Percentiles rank a stretch among this genome's conserved stretches.
Evolutionary conservation across 2,113 vertebrate species (phyloP).

Genomic region (Chunga burmeisteri): DNA sequence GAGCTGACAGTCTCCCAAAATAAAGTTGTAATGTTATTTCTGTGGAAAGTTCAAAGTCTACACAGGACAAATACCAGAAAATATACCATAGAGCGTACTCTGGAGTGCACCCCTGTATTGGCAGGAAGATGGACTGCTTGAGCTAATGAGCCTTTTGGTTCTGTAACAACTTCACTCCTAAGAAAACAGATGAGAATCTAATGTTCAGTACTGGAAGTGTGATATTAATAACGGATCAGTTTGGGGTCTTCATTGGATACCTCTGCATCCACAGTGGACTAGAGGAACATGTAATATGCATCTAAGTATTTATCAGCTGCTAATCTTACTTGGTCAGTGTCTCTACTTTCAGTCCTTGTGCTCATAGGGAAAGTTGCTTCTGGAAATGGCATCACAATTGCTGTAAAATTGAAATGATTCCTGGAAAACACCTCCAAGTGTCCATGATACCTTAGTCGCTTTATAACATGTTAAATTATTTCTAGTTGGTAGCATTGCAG

Average conservation of each 20-base stretch:
- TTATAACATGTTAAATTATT: neutral
- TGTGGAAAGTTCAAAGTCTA: neutral
- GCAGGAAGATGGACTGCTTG: neutral
- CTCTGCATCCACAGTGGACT: neutral
- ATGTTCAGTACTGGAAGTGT: neutral
- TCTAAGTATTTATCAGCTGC: neutral
- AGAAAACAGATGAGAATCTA: neutral
- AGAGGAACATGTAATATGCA: fast-evolving
- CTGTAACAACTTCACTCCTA: neutral
- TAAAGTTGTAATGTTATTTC: neutral
- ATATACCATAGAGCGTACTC: neutral
- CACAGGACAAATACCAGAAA: neutral
- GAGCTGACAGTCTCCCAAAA: neutral
- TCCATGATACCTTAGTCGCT: neutral
- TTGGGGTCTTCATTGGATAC: neutral
- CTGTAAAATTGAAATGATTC: neutral
- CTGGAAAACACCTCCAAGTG: neutral
- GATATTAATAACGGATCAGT: neutral
- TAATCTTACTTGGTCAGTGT: neutral
- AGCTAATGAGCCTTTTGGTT: neutral
- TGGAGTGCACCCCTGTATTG: neutral
- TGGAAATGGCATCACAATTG: neutral
- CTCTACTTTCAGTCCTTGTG: neutral
- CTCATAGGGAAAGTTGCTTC: neutral
- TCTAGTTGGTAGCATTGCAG: neutral